Evolutionary conservation across 2,888 invertebrate genomes (phyloP).

Genomic region (Emesis furor): DNA sequence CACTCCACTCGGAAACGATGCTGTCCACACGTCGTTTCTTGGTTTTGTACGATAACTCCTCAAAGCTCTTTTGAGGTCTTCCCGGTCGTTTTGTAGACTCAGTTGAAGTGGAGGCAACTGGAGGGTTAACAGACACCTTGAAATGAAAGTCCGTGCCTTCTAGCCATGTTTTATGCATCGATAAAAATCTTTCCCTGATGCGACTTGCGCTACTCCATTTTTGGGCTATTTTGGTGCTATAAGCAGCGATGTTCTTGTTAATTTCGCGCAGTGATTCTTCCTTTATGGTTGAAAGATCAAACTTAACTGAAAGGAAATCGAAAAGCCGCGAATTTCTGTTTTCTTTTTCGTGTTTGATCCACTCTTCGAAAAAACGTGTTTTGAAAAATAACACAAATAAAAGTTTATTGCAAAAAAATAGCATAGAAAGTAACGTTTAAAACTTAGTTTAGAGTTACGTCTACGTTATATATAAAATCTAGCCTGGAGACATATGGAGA

Average conservation of each 20-base stretch:
- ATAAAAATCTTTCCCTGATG: background rate
- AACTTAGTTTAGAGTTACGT: background rate
- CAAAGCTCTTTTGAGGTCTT: background rate
- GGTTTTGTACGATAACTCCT: background rate
- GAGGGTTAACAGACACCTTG: background rate
- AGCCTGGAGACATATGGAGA: too few species aligned
- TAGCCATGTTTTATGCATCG: background rate
- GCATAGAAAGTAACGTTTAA: background rate
- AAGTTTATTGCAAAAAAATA: background rate
- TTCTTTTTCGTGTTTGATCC: background rate
- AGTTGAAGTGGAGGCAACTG: constrained; percentile 14
- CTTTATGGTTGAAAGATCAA: background rate
- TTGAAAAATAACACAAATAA: background rate
- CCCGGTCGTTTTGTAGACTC: constrained; percentile 7
- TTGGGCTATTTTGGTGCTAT: constrained; percentile 11
- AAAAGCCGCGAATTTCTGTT: background rate
- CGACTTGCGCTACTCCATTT: background rate
- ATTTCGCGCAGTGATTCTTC: constrained; percentile 16
- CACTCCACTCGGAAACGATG: too few species aligned
- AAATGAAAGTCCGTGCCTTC: background rate
- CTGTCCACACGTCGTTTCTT: background rate
- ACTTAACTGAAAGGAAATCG: background rate
- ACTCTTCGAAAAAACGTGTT: too few species aligned
- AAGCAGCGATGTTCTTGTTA: constrained; percentile 12
- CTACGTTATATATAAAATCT: too few species aligned